phyloP scores from a whole-genome alignment of 2,797 vertebrate genomes.

The Pelodytes ibericus region DNA sequence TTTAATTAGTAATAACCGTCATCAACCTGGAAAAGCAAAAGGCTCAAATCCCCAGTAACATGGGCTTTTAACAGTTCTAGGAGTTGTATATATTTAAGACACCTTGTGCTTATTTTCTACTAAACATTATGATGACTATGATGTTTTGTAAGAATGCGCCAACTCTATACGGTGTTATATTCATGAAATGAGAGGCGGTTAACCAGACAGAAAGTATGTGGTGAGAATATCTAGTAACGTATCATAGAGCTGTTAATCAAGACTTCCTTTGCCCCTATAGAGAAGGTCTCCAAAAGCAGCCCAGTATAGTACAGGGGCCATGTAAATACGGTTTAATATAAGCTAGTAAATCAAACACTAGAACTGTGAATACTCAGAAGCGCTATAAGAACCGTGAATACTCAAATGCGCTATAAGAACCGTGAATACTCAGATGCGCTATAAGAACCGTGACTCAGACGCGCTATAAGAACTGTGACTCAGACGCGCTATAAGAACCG shows the following conservation, averaged over 20 bases:
- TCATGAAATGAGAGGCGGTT: neutral
- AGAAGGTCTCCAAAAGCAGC: neutral
- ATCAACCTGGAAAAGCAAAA: neutral
- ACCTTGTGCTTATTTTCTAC: neutral
- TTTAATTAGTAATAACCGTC: neutral
- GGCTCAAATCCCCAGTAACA: neutral
- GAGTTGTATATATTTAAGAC: no score
- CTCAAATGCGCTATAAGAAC: no score
- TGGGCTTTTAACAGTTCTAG: neutral
- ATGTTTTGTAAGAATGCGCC: neutral
- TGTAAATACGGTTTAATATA: neutral
- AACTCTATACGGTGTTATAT: no score
- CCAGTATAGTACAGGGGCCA: neutral
- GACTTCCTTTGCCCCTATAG: no score
- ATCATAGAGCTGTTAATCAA: neutral
- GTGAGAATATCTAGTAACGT: neutral
- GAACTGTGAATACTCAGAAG: neutral
- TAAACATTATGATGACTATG: neutral
- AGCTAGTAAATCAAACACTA: constrained; percentile 1
- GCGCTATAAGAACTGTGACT: no score
- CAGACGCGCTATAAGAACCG: no score
- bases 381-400: no score
- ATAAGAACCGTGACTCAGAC: no score
- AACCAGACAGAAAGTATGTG: neutral
- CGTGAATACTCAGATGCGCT: neutral